Percentiles rank a stretch among this genome's conserved stretches.
phyloP scores from a whole-genome alignment of 1,140 invertebrate species.

The Caligus rogercresseyi region DNA sequence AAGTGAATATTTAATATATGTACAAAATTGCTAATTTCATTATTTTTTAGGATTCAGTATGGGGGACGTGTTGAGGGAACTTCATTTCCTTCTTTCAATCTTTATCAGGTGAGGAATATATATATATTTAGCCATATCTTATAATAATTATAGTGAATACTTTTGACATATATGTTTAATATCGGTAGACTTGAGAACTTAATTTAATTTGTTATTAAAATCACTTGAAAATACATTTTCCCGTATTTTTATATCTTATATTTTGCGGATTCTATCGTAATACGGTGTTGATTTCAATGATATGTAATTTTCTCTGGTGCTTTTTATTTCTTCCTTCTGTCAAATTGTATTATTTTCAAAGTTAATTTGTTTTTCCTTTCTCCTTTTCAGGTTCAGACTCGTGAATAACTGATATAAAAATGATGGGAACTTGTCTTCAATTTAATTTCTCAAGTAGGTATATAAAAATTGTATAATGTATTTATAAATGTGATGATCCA shows the following conservation, averaged over 20 bases:
- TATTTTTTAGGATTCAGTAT: neutral
- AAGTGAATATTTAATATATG: neutral
- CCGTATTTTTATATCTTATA: too few species aligned
- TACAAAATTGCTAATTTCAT: neutral
- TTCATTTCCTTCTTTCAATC: neutral
- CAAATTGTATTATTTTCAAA: neutral
- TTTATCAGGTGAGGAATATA: neutral
- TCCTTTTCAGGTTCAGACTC: too few species aligned
- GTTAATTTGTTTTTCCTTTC: neutral
- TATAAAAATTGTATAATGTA: too few species aligned
- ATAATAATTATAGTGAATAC: too few species aligned
- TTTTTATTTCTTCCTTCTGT: neutral
- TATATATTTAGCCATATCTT: neutral
- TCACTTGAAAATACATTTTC: too few species aligned
- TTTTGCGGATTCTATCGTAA: too few species aligned
- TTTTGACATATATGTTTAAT: too few species aligned
- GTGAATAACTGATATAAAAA: too few species aligned
- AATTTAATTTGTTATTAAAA: too few species aligned
- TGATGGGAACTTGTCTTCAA: neutral
- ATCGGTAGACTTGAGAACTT: too few species aligned
- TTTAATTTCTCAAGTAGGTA: neutral
- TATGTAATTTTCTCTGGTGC: too few species aligned
- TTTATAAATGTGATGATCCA: neutral
- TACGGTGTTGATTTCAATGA: too few species aligned
- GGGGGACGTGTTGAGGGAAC: neutral